These are phyloP conservation scores for Acromyrmex charruanus DNA, from an alignment of 1,140 invertebrate species.

Conservation along the genomic window DNA sequence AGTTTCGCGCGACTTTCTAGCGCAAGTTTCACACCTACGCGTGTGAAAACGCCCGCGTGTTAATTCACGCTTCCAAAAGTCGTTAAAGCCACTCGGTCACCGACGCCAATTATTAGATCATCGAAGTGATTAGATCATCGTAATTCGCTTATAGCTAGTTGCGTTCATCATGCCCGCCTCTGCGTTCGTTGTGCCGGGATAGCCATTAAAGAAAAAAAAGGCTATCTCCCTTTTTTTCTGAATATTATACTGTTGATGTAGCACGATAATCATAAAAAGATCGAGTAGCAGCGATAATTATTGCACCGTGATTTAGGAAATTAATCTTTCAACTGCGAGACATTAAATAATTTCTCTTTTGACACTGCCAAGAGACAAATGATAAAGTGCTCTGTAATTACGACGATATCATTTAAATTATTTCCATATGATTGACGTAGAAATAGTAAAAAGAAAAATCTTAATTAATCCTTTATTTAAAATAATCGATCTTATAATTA, in stretches of 20 bases:
- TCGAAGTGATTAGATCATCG: constrained; percentile 35
- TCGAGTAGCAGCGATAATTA: background rate
- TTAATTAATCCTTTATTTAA: background rate
- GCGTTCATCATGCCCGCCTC: constrained; percentile 35
- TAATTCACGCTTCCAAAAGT: constrained; percentile 49
- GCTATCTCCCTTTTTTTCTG: background rate
- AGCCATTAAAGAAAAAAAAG: background rate
- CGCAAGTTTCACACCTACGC: constrained; percentile 58
- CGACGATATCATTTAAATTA: background rate
- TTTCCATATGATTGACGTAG: background rate
- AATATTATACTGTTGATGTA: background rate
- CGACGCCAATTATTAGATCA: constrained; percentile 52
- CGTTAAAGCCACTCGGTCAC: background rate
- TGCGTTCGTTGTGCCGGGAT: background rate
- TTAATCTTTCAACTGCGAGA: background rate
- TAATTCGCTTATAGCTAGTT: background rate
- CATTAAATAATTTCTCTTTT: constrained; percentile 1
- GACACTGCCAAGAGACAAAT: background rate
- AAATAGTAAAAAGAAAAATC: background rate
- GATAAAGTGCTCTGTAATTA: background rate
- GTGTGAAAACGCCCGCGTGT: background rate
- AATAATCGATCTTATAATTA: background rate
- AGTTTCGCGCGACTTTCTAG: constrained; percentile 70
- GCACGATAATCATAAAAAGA: background rate
- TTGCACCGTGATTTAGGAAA: background rate